These are phyloP conservation scores for Pseudopodoces humilis DNA, from an alignment of 2,113 vertebrate species.

Conservation along the genomic window DNA sequence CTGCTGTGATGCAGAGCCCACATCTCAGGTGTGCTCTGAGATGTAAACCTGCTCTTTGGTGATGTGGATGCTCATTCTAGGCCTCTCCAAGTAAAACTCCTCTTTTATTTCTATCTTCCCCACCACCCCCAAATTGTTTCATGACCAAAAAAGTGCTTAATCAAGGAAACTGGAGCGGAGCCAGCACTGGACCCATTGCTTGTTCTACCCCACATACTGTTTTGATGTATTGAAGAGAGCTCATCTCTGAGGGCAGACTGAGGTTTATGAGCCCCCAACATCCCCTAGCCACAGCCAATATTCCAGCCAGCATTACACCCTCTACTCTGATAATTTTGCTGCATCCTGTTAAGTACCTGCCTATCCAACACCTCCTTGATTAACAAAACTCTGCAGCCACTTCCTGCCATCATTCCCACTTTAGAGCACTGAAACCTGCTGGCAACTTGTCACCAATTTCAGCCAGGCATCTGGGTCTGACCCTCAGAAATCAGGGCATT, in stretches of 20 bases:
- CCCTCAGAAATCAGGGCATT: background rate
- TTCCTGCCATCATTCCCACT: background rate
- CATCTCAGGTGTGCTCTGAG: background rate
- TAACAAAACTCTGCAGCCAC: background rate
- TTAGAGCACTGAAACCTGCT: background rate
- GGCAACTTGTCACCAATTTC: accelerated
- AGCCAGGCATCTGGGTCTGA: background rate
- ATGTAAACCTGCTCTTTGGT: background rate
- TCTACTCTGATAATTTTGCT: background rate
- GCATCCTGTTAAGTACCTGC: background rate
- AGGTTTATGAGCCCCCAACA: background rate
- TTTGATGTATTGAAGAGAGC: background rate
- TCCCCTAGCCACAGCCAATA: background rate
- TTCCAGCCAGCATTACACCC: background rate
- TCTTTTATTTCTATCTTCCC: background rate
- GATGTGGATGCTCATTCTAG: background rate
- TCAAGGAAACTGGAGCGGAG: background rate
- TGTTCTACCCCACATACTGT: background rate
- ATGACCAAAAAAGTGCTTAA: background rate
- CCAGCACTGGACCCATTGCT: accelerated
- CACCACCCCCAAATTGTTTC: background rate
- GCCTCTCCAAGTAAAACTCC: background rate
- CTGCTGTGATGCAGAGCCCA: background rate
- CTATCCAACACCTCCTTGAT: background rate
- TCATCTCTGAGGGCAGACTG: background rate